Conservation (phyloP, 2,797 vertebrate species). For the Menidia menidia region DNA sequence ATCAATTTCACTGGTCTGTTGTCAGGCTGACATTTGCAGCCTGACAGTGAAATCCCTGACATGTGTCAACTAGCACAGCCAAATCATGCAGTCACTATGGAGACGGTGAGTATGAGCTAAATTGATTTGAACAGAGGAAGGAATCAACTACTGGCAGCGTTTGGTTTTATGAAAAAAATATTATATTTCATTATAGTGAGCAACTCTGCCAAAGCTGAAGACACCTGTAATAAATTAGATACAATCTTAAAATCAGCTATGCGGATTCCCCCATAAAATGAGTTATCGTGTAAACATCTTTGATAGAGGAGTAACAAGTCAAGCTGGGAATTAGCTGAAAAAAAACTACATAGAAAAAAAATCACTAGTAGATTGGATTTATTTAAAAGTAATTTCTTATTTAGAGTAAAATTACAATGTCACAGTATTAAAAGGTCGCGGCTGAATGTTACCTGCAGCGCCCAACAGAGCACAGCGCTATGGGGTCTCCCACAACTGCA, state of each 20-base stretch:
- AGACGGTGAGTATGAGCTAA: constrained; percentile 15
- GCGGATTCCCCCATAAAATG: too few relatives aligned
- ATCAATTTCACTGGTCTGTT: constrained; percentile 55
- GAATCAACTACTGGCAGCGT: neutral
- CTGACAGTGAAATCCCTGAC: constrained; percentile 32
- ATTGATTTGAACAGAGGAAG: constrained; percentile 10
- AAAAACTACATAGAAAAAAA: neutral
- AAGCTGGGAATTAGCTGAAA: too few relatives aligned
- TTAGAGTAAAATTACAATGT: neutral
- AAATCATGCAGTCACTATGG: constrained; percentile 63
- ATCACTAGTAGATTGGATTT: neutral
- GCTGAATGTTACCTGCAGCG: constrained; percentile 92
- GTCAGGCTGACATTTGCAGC: constrained; percentile 67
- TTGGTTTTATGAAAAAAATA: neutral
- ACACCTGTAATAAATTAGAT: too few relatives aligned
- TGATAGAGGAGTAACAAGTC: too few relatives aligned
- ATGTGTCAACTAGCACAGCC: constrained; percentile 32
- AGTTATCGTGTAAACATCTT: too few relatives aligned
- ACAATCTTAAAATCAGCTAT: too few relatives aligned
- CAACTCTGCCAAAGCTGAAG: neutral
- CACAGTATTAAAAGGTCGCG: neutral
- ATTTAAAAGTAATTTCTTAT: neutral
- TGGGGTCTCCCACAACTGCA: constrained; percentile 97
- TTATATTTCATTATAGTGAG: neutral
- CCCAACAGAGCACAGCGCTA: constrained; percentile 96